Percentiles rank a stretch among this genome's conserved stretches.
These are phyloP conservation scores for Reticulitermes speratus DNA, from an alignment of 1,140 invertebrate species.

Conservation along the genomic window DNA sequence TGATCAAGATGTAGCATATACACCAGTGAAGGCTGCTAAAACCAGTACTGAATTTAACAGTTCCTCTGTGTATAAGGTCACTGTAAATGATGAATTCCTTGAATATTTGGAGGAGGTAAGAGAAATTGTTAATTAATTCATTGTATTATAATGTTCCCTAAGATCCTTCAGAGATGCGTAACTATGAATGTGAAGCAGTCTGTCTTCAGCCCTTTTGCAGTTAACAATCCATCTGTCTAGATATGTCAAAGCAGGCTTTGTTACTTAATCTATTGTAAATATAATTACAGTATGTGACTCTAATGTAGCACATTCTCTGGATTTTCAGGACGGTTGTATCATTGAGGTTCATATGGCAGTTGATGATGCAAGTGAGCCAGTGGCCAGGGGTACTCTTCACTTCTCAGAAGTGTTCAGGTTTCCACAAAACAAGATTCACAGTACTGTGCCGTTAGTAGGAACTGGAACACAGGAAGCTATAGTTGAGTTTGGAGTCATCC, in stretches of 20 bases:
- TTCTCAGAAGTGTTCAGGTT: neutral
- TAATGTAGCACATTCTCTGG: neutral
- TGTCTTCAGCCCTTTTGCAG: no score
- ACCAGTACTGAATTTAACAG: neutral
- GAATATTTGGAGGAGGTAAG: neutral
- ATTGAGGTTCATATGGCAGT: neutral
- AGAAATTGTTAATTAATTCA: neutral
- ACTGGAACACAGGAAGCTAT: neutral
- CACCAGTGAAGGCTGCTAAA: neutral
- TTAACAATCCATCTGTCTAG: no score
- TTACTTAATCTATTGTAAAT: neutral
- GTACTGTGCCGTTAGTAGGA: neutral
- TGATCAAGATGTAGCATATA: neutral
- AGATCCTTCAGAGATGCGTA: no score
- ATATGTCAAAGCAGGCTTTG: no score
- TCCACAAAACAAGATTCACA: neutral
- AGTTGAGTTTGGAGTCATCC: neutral
- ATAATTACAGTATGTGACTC: neutral
- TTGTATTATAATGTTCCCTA: no score
- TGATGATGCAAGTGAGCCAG: slow-evolving; percentile 4
- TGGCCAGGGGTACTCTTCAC: neutral
- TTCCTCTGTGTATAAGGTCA: neutral
- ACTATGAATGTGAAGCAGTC: no score
- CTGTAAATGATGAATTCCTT: slow-evolving; percentile 1
- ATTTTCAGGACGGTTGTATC: neutral